A percentile compares a stretch with the other conserved stretches of the same genome.
phyloP scores from a whole-genome alignment of 2,888 invertebrate genomes.

The Hanleya hanleyi region DNA sequence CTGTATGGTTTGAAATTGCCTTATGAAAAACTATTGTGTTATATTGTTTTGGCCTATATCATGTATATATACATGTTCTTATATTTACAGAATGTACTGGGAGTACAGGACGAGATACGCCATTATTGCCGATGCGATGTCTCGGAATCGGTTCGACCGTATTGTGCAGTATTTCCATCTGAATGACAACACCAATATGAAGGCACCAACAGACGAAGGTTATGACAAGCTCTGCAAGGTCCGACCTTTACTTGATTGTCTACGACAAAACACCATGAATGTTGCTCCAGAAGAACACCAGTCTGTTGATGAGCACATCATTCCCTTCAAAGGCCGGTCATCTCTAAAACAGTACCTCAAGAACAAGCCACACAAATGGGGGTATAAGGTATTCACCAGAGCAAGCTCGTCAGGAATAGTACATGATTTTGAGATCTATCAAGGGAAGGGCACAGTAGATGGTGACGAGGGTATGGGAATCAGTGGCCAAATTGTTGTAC shows the following conservation, averaged over 20 bases:
- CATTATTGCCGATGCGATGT: constrained; percentile 15
- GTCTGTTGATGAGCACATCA: constrained; percentile 57
- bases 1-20: too few relatives aligned
- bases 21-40: too few relatives aligned
- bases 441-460: constrained; percentile 11
- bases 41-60: too few relatives aligned
- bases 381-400: constrained; percentile 36
- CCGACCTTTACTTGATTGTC: constrained; percentile 28
- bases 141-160: constrained; percentile 23
- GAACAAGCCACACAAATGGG: constrained; percentile 37
- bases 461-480: not conserved
- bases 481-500: not conserved
- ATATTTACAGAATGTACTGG: constrained; percentile 16
- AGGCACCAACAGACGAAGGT: constrained; percentile 11
- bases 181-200: constrained; percentile 30
- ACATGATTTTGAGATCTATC: constrained; percentile 30
- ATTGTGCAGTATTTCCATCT: constrained; percentile 36
- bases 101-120: not conserved
- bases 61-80: too few relatives aligned
- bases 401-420: constrained; percentile 8
- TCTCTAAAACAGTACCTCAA: constrained; percentile 34
- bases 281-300: constrained; percentile 53
- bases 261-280: constrained; percentile 33
- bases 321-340: constrained; percentile 55
- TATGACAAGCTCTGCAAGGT: constrained; percentile 36